Conservation (phyloP, 2,888 invertebrate genomes). For the Piscicola geometra region DNA sequence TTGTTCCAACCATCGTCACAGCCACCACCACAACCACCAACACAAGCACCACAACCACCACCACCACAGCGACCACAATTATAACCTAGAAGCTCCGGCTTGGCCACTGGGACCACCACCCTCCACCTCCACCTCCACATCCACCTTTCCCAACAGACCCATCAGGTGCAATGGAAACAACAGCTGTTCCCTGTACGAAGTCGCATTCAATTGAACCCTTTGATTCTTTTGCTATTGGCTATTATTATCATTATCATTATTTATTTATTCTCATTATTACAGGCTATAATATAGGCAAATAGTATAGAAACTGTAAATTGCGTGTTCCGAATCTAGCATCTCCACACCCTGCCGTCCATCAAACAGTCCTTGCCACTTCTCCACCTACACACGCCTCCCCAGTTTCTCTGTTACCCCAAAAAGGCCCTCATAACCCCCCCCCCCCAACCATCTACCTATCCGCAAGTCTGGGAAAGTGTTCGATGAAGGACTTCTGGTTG, state of each 20-base stretch:
- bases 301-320: too few relatives aligned
- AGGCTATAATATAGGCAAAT: too few relatives aligned
- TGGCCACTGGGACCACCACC: conserved; percentile 64
- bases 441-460: conserved; percentile 60
- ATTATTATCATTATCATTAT: too few relatives aligned
- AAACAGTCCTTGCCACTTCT: conserved; percentile 74
- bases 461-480: conserved; percentile 69
- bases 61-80: too few relatives aligned
- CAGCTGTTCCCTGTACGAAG: conserved; percentile 64
- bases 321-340: too few relatives aligned
- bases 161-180: conserved; percentile 80
- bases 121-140: conserved; percentile 66
- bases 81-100: conserved; percentile 82
- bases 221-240: too few relatives aligned
- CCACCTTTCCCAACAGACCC: conserved; percentile 71
- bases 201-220: too few relatives aligned
- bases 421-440: conserved; percentile 63
- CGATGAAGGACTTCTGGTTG: conserved; percentile 69
- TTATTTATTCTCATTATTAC: too few relatives aligned
- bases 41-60: too few relatives aligned
- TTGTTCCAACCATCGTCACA: too few relatives aligned
- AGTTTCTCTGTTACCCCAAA: conserved; percentile 79
- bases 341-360: conserved; percentile 43
- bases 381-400: conserved; percentile 69
- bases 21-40: too few relatives aligned